These are phyloP conservation scores for Mimas tiliae DNA, from an alignment of 2,888 invertebrate genomes.

Conservation along the genomic window DNA sequence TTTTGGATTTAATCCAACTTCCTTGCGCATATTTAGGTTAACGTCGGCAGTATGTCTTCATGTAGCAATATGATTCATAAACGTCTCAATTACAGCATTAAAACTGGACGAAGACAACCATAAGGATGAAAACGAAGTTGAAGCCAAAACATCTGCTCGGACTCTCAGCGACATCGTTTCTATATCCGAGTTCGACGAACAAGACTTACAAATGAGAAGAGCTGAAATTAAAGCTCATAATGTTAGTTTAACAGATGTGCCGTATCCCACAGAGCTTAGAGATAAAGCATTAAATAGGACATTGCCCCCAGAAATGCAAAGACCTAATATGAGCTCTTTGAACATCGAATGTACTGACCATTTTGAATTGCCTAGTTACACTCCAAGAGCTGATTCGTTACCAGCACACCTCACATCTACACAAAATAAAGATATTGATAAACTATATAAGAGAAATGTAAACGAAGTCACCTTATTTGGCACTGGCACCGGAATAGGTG, in stretches of 20 bases:
- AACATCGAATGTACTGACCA: conserved; percentile 66
- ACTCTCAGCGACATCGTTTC: conserved; percentile 90
- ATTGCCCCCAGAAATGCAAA: conserved; percentile 64
- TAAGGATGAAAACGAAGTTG: conserved; percentile 72
- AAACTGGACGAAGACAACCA: conserved; percentile 85
- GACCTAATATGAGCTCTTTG: conserved; percentile 69
- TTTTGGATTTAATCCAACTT: conserved; percentile 60
- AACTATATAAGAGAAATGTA: conserved; percentile 69
- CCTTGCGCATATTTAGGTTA: conserved; percentile 51
- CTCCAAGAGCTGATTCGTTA: conserved; percentile 72
- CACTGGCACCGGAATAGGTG: conserved; percentile 51
- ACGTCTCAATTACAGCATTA: conserved; percentile 68
- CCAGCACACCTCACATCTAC: conserved; percentile 74
- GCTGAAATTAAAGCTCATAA: conserved; percentile 73
- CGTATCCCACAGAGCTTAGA: conserved; percentile 47
- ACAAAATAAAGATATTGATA: conserved; percentile 61
- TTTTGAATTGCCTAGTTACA: conserved; percentile 57
- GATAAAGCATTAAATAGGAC: conserved; percentile 64
- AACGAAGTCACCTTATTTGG: conserved; percentile 78
- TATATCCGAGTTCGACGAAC: conserved; percentile 89
- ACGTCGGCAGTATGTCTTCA: conserved; percentile 38
- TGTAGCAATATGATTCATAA: conserved; percentile 33
- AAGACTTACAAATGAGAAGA: conserved; percentile 83
- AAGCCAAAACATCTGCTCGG: conserved; percentile 87
- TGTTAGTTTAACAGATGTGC: conserved; percentile 54